A percentile compares a stretch with the other conserved stretches of the same genome.
These are phyloP conservation scores for Ellobium chinense DNA, from an alignment of 2,888 invertebrate species.

Conservation along the genomic window DNA sequence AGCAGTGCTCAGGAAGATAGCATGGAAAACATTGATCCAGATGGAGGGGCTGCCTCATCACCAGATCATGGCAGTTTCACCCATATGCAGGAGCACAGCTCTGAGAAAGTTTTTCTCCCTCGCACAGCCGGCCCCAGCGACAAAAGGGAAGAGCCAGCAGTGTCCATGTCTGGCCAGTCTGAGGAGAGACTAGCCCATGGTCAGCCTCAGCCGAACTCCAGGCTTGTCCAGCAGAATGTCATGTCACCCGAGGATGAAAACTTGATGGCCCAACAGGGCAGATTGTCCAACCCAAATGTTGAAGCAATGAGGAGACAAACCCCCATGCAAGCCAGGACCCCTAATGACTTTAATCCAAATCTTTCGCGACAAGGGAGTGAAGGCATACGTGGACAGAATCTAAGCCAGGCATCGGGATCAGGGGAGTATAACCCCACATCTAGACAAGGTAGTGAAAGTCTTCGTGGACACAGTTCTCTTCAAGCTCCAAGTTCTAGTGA, in stretches of 20 bases:
- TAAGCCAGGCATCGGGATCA: not conserved
- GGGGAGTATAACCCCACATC: not conserved
- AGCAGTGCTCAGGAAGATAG: not conserved
- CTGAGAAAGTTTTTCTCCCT: not conserved
- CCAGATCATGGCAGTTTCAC: not conserved
- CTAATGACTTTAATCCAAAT: not conserved
- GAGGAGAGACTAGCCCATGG: not conserved
- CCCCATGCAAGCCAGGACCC: not conserved
- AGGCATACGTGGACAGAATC: not conserved
- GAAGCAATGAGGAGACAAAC: not conserved
- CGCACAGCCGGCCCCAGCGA: not conserved
- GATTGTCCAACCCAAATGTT: not conserved
- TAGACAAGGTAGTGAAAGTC: not conserved
- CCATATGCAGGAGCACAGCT: not conserved
- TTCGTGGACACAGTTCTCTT: not conserved
- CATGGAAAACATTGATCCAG: not conserved
- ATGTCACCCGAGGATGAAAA: constrained; percentile 8
- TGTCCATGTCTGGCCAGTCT: not conserved
- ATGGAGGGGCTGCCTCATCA: not conserved
- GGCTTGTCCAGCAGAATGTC: not conserved
- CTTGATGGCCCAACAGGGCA: not conserved
- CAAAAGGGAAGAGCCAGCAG: not conserved
- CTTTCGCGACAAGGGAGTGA: constrained; percentile 1
- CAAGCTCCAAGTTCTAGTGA: not conserved
- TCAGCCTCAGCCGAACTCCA: not conserved